Conservation (phyloP, 2,888 invertebrate species). For the Trachelus stipa region DNA sequence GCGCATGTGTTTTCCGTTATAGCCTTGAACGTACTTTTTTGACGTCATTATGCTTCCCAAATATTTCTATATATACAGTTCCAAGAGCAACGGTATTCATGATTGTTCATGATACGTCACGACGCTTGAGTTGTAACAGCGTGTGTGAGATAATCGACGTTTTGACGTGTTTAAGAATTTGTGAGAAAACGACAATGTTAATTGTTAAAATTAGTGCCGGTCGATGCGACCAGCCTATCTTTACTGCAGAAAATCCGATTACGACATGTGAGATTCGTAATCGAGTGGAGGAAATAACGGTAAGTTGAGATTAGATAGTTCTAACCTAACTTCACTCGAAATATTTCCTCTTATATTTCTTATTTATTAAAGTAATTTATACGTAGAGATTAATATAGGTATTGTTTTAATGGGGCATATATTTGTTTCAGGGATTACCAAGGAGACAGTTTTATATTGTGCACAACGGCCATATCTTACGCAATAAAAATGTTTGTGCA, state of each 20-base stretch:
- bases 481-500: conserved; percentile 58
- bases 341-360: background rate
- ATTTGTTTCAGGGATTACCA: conserved; percentile 57
- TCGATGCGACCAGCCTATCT: conserved; percentile 21
- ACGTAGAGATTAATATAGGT: background rate
- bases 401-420: background rate
- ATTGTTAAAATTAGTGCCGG: conserved; percentile 38
- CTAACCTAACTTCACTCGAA: background rate
- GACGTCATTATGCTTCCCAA: background rate
- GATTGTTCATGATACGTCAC: background rate
- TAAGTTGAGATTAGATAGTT: conserved; percentile 22
- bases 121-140: background rate
- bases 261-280: conserved; percentile 28
- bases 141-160: background rate
- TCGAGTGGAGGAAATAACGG: conserved; percentile 32
- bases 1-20: background rate
- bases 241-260: conserved; percentile 17
- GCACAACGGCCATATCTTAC: conserved; percentile 70
- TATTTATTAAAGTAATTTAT: background rate
- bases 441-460: conserved; percentile 69
- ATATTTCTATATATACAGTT: background rate
- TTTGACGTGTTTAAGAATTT: background rate
- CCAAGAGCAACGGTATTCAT: background rate
- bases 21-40: background rate
- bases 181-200: conserved; percentile 33